Base-by-base conservation (phyloP, 64 coral and sea anemone species). In the Stichodactyla helianthus region DNA sequence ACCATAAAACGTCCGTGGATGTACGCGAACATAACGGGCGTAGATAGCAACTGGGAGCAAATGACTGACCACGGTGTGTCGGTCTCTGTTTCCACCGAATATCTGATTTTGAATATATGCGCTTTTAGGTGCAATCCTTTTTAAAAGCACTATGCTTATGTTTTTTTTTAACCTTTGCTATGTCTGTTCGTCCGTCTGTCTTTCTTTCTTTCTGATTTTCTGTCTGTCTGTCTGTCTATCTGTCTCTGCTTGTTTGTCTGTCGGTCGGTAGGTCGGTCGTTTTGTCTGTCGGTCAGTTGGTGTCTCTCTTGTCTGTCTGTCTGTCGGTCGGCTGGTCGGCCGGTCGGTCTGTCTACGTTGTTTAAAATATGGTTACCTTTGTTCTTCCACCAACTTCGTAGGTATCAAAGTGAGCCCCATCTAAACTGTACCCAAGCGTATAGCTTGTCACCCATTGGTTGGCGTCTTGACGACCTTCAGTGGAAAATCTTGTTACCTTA, bases 361-460 rank as follows among this genome's bases (percentile, higher is more conserved):
- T 27, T 23, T 25, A 0, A 22, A 62, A 17, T 13, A 18, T 22
- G 53, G 55, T 11, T 76, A 89, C 81, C 63, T 89, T 89, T 16
- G 19, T 19, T 17, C 7, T 6, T 50, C 79, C 61, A 6, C 20
- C 65, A 12, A 83, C 59, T 23, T 2, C 15, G 52, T 89, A 89
- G 14, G 82, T 54, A 20, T 81, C 10, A 17, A 51, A 91, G 9
- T 59, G 50, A 27, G 74, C 67, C 7, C 89, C 89, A 67, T 91
- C 89, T n/a, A 79, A 82, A 67, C 89, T 91, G 74, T 91, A 91
- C 13, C 26, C 55, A 0, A 91, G 77, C 7, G 13, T 64, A 59
- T 86, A 91, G 31, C 76, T 86, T 50, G 53, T 91, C 5, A 91
- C 26, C 89, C 89, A 91, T 52, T 91, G 83, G 6, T 17, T 27